Conservation (phyloP, 2,113 vertebrate genomes). For the Aldabrachelys gigantea region DNA sequence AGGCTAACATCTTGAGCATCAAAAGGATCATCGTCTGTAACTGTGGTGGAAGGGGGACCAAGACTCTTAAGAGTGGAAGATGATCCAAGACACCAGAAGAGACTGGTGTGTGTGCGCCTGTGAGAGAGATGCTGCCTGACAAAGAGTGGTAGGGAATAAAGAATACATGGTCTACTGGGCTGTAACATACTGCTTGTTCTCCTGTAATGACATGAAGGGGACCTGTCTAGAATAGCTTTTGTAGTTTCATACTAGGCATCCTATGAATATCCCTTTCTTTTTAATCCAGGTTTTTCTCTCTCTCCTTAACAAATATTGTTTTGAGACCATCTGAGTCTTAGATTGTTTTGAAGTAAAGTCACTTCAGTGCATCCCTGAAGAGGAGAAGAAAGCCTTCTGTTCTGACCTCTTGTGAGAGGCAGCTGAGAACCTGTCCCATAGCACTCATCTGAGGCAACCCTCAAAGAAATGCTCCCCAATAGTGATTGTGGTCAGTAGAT, state of each 20-base stretch:
- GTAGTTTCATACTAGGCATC: not conserved
- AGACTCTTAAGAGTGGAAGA: not conserved
- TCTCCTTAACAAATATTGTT: conserved; percentile 7
- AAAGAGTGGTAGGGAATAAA: not conserved
- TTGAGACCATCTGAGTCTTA: conserved; percentile 7
- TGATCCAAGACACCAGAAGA: not conserved
- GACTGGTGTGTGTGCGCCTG: not conserved
- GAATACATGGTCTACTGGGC: not conserved
- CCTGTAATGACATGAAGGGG: not conserved
- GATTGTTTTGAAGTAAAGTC: conserved; percentile 36
- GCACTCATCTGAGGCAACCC: not conserved
- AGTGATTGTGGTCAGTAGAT: not conserved
- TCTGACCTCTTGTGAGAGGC: not conserved
- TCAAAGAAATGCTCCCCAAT: not conserved
- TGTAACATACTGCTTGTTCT: conserved; percentile 15
- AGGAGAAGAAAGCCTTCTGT: not conserved
- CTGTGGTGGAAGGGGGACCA: not conserved
- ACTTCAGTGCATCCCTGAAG: not conserved
- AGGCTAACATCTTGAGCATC: not conserved
- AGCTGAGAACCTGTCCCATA: not conserved
- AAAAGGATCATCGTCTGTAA: not conserved
- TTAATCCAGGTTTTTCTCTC: conserved; percentile 13
- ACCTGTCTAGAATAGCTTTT: not conserved
- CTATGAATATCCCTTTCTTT: conserved; percentile 29
- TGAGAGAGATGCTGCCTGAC: not conserved